These are phyloP conservation scores for Chesias legatella DNA, from an alignment of 2,888 invertebrate species.

Conservation along the genomic window DNA sequence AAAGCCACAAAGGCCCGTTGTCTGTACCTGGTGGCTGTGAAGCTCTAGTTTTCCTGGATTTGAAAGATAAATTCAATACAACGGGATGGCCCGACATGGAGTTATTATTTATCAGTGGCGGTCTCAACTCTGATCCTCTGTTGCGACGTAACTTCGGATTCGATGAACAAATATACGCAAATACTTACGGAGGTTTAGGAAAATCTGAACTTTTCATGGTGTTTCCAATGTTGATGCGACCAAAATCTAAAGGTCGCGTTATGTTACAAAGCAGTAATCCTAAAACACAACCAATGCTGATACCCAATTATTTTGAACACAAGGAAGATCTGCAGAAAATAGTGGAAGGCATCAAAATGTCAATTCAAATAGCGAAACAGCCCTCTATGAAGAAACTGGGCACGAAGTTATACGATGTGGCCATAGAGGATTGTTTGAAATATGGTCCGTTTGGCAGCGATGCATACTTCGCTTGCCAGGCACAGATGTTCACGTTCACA, in stretches of 20 bases:
- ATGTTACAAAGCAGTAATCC: slow-evolving; percentile 86
- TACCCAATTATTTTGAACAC: slow-evolving; percentile 88
- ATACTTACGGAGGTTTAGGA: slow-evolving; percentile 62
- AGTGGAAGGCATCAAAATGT: slow-evolving; percentile 82
- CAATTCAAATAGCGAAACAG: slow-evolving; percentile 79
- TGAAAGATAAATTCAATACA: slow-evolving; percentile 76
- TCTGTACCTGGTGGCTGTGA: slow-evolving; percentile 85
- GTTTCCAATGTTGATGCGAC: slow-evolving; percentile 86
- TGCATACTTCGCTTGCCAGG: slow-evolving; percentile 84
- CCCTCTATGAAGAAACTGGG: slow-evolving; percentile 80
- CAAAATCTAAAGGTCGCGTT: slow-evolving; percentile 85
- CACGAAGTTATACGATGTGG: slow-evolving; percentile 79
- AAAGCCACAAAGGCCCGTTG: slow-evolving; percentile 76
- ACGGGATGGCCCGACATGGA: slow-evolving; percentile 84
- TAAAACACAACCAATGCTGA: slow-evolving; percentile 84
- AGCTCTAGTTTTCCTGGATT: slow-evolving; percentile 82
- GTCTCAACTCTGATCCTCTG: slow-evolving; percentile 70
- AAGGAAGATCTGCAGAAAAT: slow-evolving; percentile 83
- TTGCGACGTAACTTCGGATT: slow-evolving; percentile 78
- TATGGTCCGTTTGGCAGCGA: slow-evolving; percentile 82
- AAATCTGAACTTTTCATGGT: slow-evolving; percentile 73
- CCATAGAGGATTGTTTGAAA: slow-evolving; percentile 81
- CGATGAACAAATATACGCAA: slow-evolving; percentile 59
- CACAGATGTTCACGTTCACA: slow-evolving; percentile 83
- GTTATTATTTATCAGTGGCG: slow-evolving; percentile 80